These are phyloP conservation scores for Dendrocincla tyrannina DNA, from an alignment of 2,797 vertebrate genomes.

Conservation along the genomic window DNA sequence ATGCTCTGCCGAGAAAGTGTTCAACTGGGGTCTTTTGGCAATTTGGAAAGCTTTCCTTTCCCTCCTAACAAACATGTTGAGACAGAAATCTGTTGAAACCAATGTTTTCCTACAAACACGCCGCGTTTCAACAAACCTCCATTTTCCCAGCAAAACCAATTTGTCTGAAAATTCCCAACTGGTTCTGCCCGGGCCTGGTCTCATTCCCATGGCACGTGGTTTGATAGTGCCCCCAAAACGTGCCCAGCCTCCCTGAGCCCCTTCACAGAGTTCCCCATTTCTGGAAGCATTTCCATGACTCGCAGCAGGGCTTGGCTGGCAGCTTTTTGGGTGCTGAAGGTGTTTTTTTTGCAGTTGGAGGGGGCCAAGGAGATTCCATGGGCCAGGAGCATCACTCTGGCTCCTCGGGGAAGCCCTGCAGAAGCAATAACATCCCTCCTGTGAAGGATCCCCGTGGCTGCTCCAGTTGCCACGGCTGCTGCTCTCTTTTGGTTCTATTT, in stretches of 20 bases:
- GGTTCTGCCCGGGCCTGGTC: not conserved
- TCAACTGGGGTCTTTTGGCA: not conserved
- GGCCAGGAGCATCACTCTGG: not conserved
- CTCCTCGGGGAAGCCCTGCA: not conserved
- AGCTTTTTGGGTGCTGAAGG: not conserved
- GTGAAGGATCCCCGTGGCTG: fast-evolving
- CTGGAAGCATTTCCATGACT: not conserved
- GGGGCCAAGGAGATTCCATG: not conserved
- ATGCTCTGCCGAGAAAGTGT: not conserved
- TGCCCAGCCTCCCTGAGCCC: fast-evolving
- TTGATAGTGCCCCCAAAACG: fast-evolving
- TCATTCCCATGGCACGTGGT: fast-evolving
- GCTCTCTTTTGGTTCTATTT: not conserved
- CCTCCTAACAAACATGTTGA: not conserved
- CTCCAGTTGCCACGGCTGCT: not conserved
- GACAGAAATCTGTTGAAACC: not conserved
- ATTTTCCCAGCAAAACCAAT: not conserved
- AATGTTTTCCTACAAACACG: not conserved
- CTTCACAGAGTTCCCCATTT: not conserved
- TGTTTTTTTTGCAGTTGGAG: not conserved
- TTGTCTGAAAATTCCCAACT: not conserved
- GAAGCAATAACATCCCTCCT: not conserved
- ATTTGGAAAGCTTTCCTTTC: not conserved
- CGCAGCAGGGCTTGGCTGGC: not conserved
- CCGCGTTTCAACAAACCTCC: not conserved